phyloP scores from a whole-genome alignment of 1,140 invertebrate genomes.

The Cotesia vestalis region DNA sequence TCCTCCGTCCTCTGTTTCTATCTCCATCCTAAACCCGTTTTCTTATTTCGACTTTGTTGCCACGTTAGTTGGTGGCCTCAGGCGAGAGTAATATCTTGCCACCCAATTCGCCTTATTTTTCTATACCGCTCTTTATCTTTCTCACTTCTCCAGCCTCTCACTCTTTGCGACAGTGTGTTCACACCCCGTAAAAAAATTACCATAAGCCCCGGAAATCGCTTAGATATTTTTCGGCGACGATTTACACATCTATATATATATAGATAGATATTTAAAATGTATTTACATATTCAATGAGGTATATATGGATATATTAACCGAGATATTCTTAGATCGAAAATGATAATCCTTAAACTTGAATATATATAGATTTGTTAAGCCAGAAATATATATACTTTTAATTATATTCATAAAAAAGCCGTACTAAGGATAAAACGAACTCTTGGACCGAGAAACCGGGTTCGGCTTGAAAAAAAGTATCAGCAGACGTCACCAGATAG shows the following conservation, averaged over 20 bases:
- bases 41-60: slow-evolving; percentile 36
- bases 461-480: too few relatives aligned
- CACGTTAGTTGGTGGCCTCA: slow-evolving; percentile 27
- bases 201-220: slow-evolving; percentile 23
- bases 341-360: too few relatives aligned
- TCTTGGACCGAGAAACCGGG: too few relatives aligned
- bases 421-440: too few relatives aligned
- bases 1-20: not conserved
- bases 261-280: not conserved
- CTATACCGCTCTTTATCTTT: not conserved
- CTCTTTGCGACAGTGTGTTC: not conserved
- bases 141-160: not conserved
- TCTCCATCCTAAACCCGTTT: slow-evolving; percentile 19
- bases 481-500: too few relatives aligned
- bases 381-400: too few relatives aligned
- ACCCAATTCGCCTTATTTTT: slow-evolving; percentile 20
- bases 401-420: too few relatives aligned
- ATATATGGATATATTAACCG: not conserved
- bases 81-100: slow-evolving; percentile 34
- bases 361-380: too few relatives aligned
- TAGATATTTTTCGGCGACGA: slow-evolving; percentile 8
- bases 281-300: not conserved
- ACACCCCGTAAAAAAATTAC: slow-evolving; percentile 4
- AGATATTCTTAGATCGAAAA: too few relatives aligned
- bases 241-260: not conserved